Base-by-base conservation (phyloP, 2,113 vertebrate genomes). In the Salminus brasiliensis region DNA sequence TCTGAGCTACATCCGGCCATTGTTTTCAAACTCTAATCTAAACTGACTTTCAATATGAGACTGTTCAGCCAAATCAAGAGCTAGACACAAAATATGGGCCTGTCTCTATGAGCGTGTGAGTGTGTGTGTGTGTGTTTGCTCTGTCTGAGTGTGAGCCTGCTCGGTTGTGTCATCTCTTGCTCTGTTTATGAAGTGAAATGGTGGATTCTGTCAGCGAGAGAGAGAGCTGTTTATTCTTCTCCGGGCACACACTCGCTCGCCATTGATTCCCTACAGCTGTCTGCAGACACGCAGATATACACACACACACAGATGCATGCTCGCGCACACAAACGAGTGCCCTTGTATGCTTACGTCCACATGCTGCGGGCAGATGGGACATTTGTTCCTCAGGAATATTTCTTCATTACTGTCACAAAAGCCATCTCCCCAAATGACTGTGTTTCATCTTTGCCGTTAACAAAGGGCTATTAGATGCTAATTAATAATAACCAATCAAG, bases 341-440 rank as follows among this genome's bases (percentile, higher is more conserved):
- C 29, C 43, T 74, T 72, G 36, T 27, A 29, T 69, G n/a, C 65
- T 41, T 25, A 74, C 62, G 81, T 63, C 15, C 55, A 8, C 57
- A 72, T 79, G 73, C 53, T 74, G 69, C 43, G 83, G 87, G 60
- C 85, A 91, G 81, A 92, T 83, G 78, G 85, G 84, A 63, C 55
- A 87, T 85, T 83, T 91, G 84, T 85, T 91, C 82, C 84, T 74
- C 74, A 84, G 0, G 88, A 89, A 87, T 45, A 85, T 82, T 82
- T 85, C 82, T 90, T 90, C 85, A 86, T 85, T 83, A 86, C 15
- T 86, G 80, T 86, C 60, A 86, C 72, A 63, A 36, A 79, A 62
- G 81, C 60, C 62, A 87, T 89, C 85, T 82, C 77, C 63, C 12
- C 67, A 59, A 75, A 68, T 59, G 25, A 67, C 85, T 85, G 83